phyloP scores from a whole-genome alignment of 1,140 invertebrate species.

The Halesus radiatus region DNA sequence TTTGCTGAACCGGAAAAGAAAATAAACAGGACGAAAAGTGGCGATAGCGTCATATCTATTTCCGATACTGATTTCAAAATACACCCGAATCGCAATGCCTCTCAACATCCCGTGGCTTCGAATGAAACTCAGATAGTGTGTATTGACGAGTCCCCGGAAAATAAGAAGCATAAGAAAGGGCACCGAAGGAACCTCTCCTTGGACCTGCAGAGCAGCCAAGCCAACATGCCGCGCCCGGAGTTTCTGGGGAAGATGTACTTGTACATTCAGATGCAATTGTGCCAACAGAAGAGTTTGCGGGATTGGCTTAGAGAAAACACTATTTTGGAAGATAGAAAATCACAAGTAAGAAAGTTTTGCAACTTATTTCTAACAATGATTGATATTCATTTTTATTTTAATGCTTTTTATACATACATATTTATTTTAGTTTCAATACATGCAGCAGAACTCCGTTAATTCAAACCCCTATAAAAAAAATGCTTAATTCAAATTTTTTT shows the following conservation, averaged over 20 bases:
- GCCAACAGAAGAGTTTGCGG: conserved; percentile 87
- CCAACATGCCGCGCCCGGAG: background rate
- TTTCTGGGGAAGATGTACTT: conserved; percentile 77
- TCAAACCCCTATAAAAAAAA: too few species aligned
- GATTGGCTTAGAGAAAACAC: conserved; percentile 85
- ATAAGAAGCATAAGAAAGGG: conserved; percentile 42
- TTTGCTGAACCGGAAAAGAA: conserved; percentile 62
- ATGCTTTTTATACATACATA: too few species aligned
- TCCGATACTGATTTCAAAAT: conserved; percentile 39
- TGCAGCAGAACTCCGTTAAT: too few species aligned
- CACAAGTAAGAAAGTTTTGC: conserved; percentile 60
- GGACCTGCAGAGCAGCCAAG: conserved; percentile 60
- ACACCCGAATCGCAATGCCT: background rate
- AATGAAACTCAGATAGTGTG: conserved; percentile 36
- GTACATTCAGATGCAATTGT: conserved; percentile 98
- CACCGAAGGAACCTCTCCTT: conserved; percentile 66
- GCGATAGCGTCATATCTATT: conserved; percentile 47
- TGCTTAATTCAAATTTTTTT: too few species aligned
- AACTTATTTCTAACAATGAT: too few species aligned
- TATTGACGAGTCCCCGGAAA: conserved; percentile 34
- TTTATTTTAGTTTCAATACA: too few species aligned
- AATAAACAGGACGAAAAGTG: conserved; percentile 34
- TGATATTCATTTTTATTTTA: too few species aligned
- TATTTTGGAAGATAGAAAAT: conserved; percentile 61
- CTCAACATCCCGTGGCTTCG: background rate